Base-by-base conservation (phyloP, 2,888 invertebrate genomes). In the Acronicta aceris region DNA sequence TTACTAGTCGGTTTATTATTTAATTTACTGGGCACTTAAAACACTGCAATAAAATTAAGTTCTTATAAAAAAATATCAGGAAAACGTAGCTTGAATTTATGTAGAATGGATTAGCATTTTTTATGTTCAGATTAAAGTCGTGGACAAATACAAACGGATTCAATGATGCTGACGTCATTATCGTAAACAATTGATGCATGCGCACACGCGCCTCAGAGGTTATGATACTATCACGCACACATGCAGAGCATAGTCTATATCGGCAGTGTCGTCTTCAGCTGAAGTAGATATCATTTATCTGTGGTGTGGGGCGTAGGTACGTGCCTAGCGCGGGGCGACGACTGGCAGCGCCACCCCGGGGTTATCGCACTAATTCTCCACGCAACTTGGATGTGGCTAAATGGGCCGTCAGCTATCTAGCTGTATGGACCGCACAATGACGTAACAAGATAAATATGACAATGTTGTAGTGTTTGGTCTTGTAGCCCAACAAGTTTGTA, bases 341-440 rank as follows among this genome's bases (percentile, higher is more conserved):
- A 42, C 38, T 8, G 25, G 7, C 33, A 36, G 17, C 9, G 55
- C 43, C 56, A 21, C 50, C 61, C 50, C 45, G 55, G 48, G 74
- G 64, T 72, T 71, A 65, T 68, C 70, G 48, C 53, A 41, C 40
- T 57, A 41, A 64, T 67, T 55, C 36, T 30, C 41, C 42, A 57
- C 56, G 54, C 60, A 69, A 53, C 53, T 58, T 62, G 66, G 46
- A 65, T 60, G 47, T 60, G 53, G 38, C 43, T 54, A 59, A 59
- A 46, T 66, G 50, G 66, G 49, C 21, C 59, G 45, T 13, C 17
- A 7, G 47, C 59, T 76, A 73, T 70, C 70, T 25, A 13, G 17
- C 33, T 21, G 27, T 16, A 40, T 36, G 46, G 15, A 54, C 36
- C 25, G 33, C 50, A 49, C 33, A 63, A 51, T 76, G 70, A 73